These are phyloP conservation scores for Caranx melampygus DNA, from an alignment of 2,113 vertebrate genomes.

Conservation along the genomic window DNA sequence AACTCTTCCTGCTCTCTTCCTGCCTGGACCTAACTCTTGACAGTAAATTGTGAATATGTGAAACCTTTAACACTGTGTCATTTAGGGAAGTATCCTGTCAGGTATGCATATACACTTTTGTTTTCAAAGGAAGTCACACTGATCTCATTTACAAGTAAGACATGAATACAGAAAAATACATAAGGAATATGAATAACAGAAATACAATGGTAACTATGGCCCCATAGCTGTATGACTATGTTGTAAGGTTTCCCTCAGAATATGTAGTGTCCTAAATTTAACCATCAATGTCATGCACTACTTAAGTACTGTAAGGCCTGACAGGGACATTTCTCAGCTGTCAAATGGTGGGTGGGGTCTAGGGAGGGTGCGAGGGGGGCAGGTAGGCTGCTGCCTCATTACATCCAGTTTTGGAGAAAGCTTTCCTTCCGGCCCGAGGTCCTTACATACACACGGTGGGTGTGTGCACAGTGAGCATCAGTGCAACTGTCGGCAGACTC, in stretches of 20 bases:
- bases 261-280: neutral
- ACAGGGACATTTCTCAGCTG: slow-evolving; percentile 10
- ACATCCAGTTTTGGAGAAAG: slow-evolving; percentile 45
- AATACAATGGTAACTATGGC: too few species aligned
- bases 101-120: neutral
- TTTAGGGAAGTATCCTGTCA: too few species aligned
- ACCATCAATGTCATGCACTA: neutral
- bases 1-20: neutral
- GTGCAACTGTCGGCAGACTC: slow-evolving; percentile 38
- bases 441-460: slow-evolving; percentile 30
- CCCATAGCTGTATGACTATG: neutral
- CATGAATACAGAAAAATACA: too few species aligned
- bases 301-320: neutral
- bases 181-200: too few species aligned
- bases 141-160: too few species aligned
- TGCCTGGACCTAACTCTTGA: neutral
- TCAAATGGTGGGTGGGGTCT: slow-evolving; percentile 14
- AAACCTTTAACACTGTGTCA: neutral
- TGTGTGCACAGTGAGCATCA: slow-evolving; percentile 62
- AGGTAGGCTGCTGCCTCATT: neutral
- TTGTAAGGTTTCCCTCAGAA: neutral
- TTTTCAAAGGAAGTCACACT: too few species aligned
- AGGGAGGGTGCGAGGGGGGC: neutral
- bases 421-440: slow-evolving; percentile 12
- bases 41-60: neutral